These are phyloP conservation scores for Aradus depressus DNA, from an alignment of 2,888 invertebrate species.

Conservation along the genomic window DNA sequence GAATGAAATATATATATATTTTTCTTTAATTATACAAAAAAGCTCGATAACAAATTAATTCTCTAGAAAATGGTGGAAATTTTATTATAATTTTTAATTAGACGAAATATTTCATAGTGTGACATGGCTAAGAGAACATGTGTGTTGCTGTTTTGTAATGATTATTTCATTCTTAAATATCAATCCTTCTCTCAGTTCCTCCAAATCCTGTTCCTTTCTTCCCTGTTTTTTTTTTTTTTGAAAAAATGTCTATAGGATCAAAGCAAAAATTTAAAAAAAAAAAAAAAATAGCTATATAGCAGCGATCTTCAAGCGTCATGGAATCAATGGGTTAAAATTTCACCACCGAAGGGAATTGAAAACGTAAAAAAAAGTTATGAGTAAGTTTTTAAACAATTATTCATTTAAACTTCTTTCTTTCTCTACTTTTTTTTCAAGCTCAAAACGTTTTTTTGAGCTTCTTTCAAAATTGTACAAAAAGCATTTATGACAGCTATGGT, in stretches of 20 bases:
- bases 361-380: too few species aligned
- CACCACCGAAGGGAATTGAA: too few species aligned
- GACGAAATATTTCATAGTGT: background rate
- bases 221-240: background rate
- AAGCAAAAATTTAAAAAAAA: background rate
- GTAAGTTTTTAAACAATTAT: background rate
- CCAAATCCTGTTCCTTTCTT: background rate
- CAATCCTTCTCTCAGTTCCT: slow-evolving; percentile 7
- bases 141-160: slow-evolving; percentile 27
- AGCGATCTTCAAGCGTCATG: too few species aligned
- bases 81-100: background rate
- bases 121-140: slow-evolving; percentile 3
- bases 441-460: too few species aligned
- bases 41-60: too few species aligned
- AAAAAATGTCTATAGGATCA: background rate
- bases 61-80: too few species aligned
- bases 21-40: too few species aligned
- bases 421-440: too few species aligned
- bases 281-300: background rate
- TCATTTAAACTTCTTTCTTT: background rate
- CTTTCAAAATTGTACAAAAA: too few species aligned
- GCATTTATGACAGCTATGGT: too few species aligned
- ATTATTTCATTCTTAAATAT: background rate
- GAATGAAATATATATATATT: too few species aligned
- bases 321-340: too few species aligned